Percentiles rank a stretch among this genome's conserved stretches.
These are phyloP conservation scores for Drosophila parthenogenetica DNA, from an alignment of 2,888 invertebrate species.

Conservation along the genomic window DNA sequence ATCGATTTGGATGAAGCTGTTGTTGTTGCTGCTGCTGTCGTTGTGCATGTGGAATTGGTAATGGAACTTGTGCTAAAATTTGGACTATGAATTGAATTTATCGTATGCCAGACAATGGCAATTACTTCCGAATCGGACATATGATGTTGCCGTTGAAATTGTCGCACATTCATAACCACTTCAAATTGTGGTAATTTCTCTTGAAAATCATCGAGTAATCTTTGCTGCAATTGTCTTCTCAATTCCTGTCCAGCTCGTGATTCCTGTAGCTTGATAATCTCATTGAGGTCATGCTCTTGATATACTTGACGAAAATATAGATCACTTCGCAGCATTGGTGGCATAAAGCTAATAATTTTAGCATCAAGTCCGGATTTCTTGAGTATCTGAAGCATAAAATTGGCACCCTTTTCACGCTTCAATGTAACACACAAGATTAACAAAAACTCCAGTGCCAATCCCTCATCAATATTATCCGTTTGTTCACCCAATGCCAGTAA, in stretches of 20 bases:
- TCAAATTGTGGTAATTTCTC: constrained; percentile 33
- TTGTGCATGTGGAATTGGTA: no score
- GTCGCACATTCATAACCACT: constrained; percentile 32
- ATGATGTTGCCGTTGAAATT: constrained; percentile 39
- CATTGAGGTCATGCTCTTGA: constrained; percentile 28
- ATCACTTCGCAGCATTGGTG: constrained; percentile 46
- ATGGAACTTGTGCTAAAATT: neutral
- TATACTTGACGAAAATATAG: constrained; percentile 35
- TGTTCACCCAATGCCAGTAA: constrained; percentile 23
- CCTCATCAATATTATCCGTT: constrained; percentile 25
- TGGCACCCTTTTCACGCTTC: constrained; percentile 22
- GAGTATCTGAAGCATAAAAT: constrained; percentile 26
- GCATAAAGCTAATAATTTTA: constrained; percentile 44
- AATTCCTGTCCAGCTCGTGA: constrained; percentile 17
- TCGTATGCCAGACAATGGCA: constrained; percentile 43
- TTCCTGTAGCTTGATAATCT: constrained; percentile 38
- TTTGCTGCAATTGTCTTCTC: constrained; percentile 5
- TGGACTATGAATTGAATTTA: constrained; percentile 7
- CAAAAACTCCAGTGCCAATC: constrained; percentile 34
- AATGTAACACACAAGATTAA: constrained; percentile 24
- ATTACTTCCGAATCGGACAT: constrained; percentile 47
- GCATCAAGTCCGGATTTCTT: constrained; percentile 27
- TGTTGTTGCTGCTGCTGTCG: no score
- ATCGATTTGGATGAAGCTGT: neutral
- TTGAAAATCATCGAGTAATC: constrained; percentile 32